Evolutionary conservation across 2,113 vertebrate genomes (phyloP).

Genomic region (Psettodes erumei): DNA sequence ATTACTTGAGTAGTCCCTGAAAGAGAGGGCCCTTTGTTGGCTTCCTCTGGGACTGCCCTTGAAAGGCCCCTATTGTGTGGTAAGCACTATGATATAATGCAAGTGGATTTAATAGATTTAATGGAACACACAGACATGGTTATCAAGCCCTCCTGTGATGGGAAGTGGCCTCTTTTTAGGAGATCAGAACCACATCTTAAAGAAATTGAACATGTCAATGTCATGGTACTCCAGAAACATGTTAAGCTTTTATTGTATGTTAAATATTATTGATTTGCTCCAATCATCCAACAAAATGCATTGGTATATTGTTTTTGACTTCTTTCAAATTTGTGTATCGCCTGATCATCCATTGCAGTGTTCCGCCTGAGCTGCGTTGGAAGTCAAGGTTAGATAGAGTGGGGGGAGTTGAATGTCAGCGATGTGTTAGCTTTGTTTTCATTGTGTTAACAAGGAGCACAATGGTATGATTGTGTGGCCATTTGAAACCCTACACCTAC

Average conservation of each 20-base stretch:
- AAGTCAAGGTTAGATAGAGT: slow-evolving; percentile 68
- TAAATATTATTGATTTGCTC: slow-evolving; percentile 13
- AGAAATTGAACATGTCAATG: slow-evolving; percentile 53
- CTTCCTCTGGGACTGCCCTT: slow-evolving; percentile 76
- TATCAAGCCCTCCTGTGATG: slow-evolving; percentile 63
- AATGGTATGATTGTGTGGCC: slow-evolving; percentile 76
- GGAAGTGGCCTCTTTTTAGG: slow-evolving; percentile 55
- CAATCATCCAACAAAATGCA: background rate
- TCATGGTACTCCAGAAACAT: background rate
- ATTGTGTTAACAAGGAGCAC: slow-evolving; percentile 78
- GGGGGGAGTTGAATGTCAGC: slow-evolving; percentile 61
- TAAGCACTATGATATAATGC: slow-evolving; percentile 80
- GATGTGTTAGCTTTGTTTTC: slow-evolving; percentile 79
- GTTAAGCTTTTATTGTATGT: background rate
- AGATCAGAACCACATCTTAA: slow-evolving; percentile 61
- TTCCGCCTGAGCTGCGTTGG: slow-evolving; percentile 54
- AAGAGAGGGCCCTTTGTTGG: slow-evolving; percentile 77
- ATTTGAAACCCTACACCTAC: slow-evolving; percentile 78
- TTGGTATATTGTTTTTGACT: background rate
- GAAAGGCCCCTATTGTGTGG: slow-evolving; percentile 79
- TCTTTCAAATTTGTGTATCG: background rate
- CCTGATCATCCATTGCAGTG: slow-evolving; percentile 22
- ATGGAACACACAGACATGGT: slow-evolving; percentile 76
- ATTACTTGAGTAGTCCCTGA: slow-evolving; percentile 74
- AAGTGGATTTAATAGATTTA: slow-evolving; percentile 81